Base-by-base conservation (phyloP, 1,140 invertebrate species). In the Leptinotarsa texana region DNA sequence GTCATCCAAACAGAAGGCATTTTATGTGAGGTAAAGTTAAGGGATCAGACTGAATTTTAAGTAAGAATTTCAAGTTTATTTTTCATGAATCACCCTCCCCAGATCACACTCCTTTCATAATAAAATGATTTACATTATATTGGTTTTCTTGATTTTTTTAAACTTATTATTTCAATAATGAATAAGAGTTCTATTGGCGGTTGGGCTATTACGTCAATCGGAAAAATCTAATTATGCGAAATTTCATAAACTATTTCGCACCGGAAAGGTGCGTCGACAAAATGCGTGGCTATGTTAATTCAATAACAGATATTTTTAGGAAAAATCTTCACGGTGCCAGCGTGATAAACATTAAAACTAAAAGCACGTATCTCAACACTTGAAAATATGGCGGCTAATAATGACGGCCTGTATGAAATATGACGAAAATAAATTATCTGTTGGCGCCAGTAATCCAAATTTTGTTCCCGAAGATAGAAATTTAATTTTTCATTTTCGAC, bases 341-440 rank as follows among this genome's bases (percentile, higher is more conserved):
- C n/a, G 6, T 57, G n/a, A 57, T n/a, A 18, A 57, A 57, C 51
- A 57, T 57, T 57, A 57, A 17, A 57, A 18, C 51, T 57, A 57
- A 57, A 57, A 57, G 51, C 51, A 57, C n/a, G 51, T 57, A 57
- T 57, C 51, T 57, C 51, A 57, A 57, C 51, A 57, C 51, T 57
- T 57, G 51, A 57, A 18, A 57, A 57, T 57, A 57, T 57, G 51
- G 51, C n/a, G 51, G 51, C 4, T 15, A 57, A 57, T 57, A 57
- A 57, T 57, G 51, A 57, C 51, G 51, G 51, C 51, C 51, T 4
- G 17, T 17, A 57, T 57, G 51, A 57, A 57, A 57, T 57, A 57
- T 57, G 51, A 57, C 51, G 51, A 57, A 57, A 57, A 57, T 57
- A 57, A 57, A 57, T 57, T 57, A 57, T 57, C 17, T 17, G 51